Evolutionary conservation across 1,140 invertebrate species (phyloP).

Genomic region (Papilio glaucus): DNA sequence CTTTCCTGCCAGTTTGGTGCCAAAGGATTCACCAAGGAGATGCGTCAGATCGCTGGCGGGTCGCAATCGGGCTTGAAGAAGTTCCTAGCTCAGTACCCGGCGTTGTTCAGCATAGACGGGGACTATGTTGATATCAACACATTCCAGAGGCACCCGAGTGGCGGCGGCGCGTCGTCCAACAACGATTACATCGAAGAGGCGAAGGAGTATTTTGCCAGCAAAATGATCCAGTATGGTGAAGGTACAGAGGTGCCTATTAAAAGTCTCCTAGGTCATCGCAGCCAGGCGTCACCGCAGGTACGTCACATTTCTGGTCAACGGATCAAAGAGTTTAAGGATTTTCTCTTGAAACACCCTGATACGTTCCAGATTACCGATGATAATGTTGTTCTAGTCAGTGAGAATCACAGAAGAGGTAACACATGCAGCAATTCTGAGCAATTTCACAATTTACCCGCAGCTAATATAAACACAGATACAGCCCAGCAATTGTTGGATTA

Average conservation of each 20-base stretch:
- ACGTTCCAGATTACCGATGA: constrained; percentile 95
- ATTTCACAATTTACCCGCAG: constrained; percentile 87
- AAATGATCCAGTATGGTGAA: constrained; percentile 94
- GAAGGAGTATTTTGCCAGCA: constrained; percentile 96
- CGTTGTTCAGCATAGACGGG: constrained; percentile 94
- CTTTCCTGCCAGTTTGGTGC: constrained; percentile 98
- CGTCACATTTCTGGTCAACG: constrained; percentile 97
- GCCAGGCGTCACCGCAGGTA: constrained; percentile 97
- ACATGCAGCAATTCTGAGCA: constrained; percentile 84
- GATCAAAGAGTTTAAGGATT: constrained; percentile 96
- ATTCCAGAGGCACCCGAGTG: constrained; percentile 84
- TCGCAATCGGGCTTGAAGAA: constrained; percentile 97
- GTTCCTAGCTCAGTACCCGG: constrained; percentile 94
- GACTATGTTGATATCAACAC: constrained; percentile 96
- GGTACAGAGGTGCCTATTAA: constrained; percentile 96
- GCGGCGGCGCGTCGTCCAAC: constrained; percentile 84
- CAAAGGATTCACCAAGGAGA: constrained; percentile 97
- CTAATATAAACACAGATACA: constrained; percentile 91
- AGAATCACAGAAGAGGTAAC: constrained; percentile 84
- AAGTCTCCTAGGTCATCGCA: constrained; percentile 95
- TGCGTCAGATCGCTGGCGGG: constrained; percentile 96
- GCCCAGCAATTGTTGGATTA: constrained; percentile 91
- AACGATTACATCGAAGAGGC: constrained; percentile 96
- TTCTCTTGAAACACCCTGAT: constrained; percentile 92
- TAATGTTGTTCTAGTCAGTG: constrained; percentile 87